Evolutionary conservation across 2,113 vertebrate species (phyloP).

Genomic region (Istiophorus platypterus): DNA sequence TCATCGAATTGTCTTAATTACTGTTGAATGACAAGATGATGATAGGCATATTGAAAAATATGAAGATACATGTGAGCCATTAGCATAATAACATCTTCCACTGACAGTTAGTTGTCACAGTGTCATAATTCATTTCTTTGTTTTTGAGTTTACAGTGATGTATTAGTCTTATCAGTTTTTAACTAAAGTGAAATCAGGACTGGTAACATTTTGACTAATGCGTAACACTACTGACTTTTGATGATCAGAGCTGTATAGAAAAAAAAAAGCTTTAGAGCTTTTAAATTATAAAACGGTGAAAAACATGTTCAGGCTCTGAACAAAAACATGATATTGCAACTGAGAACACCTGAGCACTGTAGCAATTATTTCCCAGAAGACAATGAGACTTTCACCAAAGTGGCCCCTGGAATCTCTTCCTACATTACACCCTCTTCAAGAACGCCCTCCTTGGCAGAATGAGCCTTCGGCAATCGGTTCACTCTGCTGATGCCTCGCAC

Average conservation of each 20-base stretch:
- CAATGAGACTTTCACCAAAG: constrained; percentile 63
- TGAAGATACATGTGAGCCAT: background rate
- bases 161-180: background rate
- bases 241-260: background rate
- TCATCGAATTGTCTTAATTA: background rate
- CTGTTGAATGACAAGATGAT: background rate
- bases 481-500: constrained; percentile 49
- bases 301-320: background rate
- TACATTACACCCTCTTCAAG: constrained; percentile 54
- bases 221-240: background rate
- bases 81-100: background rate
- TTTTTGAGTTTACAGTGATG: background rate
- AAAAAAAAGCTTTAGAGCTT: background rate
- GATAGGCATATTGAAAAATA: constrained; percentile 27
- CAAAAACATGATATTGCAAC: constrained; percentile 56
- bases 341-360: constrained; percentile 20
- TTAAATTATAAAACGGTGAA: background rate
- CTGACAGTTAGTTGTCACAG: background rate
- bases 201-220: background rate
- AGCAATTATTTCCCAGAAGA: constrained; percentile 42
- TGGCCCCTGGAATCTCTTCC: constrained; percentile 55
- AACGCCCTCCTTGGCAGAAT: constrained; percentile 74
- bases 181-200: background rate
- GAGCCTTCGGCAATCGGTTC: constrained; percentile 84
- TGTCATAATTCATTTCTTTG: background rate